phyloP scores from a whole-genome alignment of 2,113 vertebrate species.

The Ochotona princeps region DNA sequence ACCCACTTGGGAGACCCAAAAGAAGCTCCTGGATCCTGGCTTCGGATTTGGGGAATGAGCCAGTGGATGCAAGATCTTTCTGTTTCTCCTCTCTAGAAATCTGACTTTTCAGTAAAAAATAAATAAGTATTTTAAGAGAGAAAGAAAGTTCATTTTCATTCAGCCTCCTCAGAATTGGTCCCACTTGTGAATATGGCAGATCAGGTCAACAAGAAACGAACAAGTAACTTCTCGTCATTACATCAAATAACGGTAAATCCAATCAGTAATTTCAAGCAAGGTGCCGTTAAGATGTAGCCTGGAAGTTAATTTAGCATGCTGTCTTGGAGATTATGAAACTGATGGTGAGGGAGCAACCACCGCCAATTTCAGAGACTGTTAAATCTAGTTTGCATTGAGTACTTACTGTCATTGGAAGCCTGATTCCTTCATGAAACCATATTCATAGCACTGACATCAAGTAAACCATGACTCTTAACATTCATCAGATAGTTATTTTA shows the following conservation, averaged over 20 bases:
- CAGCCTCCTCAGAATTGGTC: background rate
- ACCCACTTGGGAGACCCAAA: too few relatives aligned
- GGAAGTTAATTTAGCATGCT: background rate
- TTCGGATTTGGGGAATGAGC: too few relatives aligned
- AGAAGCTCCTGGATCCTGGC: too few relatives aligned
- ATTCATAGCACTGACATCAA: background rate
- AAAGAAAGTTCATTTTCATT: background rate
- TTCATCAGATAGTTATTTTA: background rate
- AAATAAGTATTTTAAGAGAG: background rate
- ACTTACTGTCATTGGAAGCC: background rate
- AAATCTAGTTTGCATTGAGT: background rate
- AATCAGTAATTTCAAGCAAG: background rate
- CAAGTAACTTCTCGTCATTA: background rate
- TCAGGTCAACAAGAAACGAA: background rate
- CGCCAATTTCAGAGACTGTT: background rate
- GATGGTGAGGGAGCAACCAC: background rate
- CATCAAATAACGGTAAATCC: background rate
- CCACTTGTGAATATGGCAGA: background rate
- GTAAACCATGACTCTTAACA: background rate
- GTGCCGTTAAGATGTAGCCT: background rate
- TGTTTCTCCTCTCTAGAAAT: too few relatives aligned
- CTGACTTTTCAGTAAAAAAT: background rate
- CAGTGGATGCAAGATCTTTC: too few relatives aligned
- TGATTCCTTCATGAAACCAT: background rate
- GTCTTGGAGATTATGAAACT: background rate